Evolutionary conservation across 2,888 invertebrate species (phyloP), one percentile per base, ranked within the genome.

Genomic region (Ophion costatus): DNA sequence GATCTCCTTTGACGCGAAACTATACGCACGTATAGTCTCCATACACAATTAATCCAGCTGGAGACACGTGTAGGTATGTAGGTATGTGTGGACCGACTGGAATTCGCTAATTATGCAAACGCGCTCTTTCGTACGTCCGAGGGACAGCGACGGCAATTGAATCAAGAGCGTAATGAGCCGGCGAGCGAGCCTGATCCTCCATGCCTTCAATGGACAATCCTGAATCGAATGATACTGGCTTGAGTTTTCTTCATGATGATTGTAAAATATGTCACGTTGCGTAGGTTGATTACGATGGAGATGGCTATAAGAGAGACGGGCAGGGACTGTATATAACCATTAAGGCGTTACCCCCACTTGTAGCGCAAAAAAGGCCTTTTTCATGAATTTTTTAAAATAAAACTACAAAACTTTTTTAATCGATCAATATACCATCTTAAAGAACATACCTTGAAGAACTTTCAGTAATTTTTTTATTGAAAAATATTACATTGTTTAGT

Each of bases 1-100:
- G 64, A 71, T 71, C 71, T 38, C 71, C 79, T 79, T 79, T 79
- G 79, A 79, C 24, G 22, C 64, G 56, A 56, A 17, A 17, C 71
- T 64, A 64, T 56, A 17, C 11, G 51, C 17, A 17, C 11, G 11
- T 51, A 51, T 51, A 4, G 5, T 10, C 70, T 51, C 61, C 51
- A 61, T 51, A 61, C 61, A 45, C 59, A n/a, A 69, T 69, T 59
- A 59, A 42, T 57, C 10, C 11, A 59, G 20, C 42, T 24, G 14
- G 29, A 42, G 29, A n/a, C 20, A 69, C 22, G 29, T 56, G 38
- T 57, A 38, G 22, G 57, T 38, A 17, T 66, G 17, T 33, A 56
- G 45, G 5, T 38, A 56, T 22, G 38, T 42, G 24, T 38, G 17
- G 7, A 38, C 29, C 11, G 11, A 33, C 33, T 10, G n/a, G 56